phyloP scores from a whole-genome alignment of 2,888 invertebrate species.

The Eugnorisma glareosa region DNA sequence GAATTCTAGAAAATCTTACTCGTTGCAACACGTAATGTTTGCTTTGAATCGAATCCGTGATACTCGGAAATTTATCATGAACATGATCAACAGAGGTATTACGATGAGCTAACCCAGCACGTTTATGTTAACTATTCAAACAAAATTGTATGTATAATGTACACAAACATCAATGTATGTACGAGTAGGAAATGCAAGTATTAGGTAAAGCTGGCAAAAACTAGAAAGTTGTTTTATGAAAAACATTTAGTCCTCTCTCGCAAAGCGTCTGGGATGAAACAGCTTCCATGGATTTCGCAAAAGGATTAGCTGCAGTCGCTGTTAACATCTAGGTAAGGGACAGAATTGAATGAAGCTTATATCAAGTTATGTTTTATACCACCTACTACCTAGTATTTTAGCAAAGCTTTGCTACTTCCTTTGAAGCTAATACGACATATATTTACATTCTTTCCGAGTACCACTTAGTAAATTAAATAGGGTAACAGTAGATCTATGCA shows the following conservation, averaged over 20 bases:
- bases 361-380: not conserved
- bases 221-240: not conserved
- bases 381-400: not conserved
- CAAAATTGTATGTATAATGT: not conserved
- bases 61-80: slow-evolving; percentile 1
- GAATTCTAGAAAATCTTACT: slow-evolving; percentile 7
- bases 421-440: not conserved
- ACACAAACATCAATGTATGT: slow-evolving; percentile 1
- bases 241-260: not conserved
- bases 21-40: slow-evolving; percentile 14
- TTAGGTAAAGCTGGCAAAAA: not conserved
- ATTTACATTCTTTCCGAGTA: not conserved
- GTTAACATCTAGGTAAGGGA: not conserved
- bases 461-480: not conserved
- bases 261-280: slow-evolving; percentile 2
- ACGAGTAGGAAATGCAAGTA: not conserved
- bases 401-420: not conserved
- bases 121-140: slow-evolving; percentile 18
- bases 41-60: not conserved
- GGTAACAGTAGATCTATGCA: not conserved
- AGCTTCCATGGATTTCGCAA: slow-evolving; percentile 15
- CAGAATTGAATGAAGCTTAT: not conserved
- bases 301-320: not conserved
- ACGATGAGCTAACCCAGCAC: slow-evolving; percentile 1
- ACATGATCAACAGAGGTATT: slow-evolving; percentile 8